A percentile compares a stretch with the other conserved stretches of the same genome.
Conservation (phyloP, 92 coral and sea anemone genomes). For the Bergia puertoricense region DNA sequence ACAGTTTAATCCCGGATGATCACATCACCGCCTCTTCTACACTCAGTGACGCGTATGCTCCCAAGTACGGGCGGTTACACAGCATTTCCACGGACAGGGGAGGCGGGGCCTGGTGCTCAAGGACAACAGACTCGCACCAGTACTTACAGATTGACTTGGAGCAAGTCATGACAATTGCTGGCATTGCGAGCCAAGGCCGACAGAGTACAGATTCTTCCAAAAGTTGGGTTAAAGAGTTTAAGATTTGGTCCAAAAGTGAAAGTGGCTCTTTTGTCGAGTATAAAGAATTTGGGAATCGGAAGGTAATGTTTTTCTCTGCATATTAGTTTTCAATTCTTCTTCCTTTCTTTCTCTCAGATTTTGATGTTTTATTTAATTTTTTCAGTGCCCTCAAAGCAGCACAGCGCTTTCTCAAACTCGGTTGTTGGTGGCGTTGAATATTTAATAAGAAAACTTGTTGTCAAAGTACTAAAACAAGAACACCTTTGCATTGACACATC, state of each 20-base stretch:
- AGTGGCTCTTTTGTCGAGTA: conserved; percentile 57
- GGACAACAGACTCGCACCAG: conserved; percentile 51
- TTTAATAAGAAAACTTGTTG: not conserved
- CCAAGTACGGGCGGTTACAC: conserved; percentile 77
- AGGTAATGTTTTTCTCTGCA: conserved; percentile 41
- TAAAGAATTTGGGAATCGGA: conserved; percentile 65
- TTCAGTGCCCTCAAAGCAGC: not conserved
- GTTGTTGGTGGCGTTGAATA: not conserved
- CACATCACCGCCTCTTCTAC: conserved; percentile 65
- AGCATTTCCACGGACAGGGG: conserved; percentile 60
- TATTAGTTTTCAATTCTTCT: too few relatives aligned
- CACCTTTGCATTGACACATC: not conserved
- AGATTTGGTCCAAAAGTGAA: conserved; percentile 66
- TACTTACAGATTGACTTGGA: conserved; percentile 75
- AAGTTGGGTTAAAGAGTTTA: conserved; percentile 72
- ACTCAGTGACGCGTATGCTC: conserved; percentile 45
- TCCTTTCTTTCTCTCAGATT: not conserved
- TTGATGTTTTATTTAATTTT: not conserved
- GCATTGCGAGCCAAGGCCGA: conserved; percentile 82
- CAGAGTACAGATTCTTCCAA: conserved; percentile 55
- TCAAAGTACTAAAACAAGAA: not conserved
- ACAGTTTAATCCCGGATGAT: conserved; percentile 61
- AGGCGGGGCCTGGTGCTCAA: conserved; percentile 91
- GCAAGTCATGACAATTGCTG: conserved; percentile 70
- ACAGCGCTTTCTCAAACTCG: not conserved